Conservation (phyloP, 2,113 vertebrate genomes). For the Microtus ochrogaster region DNA sequence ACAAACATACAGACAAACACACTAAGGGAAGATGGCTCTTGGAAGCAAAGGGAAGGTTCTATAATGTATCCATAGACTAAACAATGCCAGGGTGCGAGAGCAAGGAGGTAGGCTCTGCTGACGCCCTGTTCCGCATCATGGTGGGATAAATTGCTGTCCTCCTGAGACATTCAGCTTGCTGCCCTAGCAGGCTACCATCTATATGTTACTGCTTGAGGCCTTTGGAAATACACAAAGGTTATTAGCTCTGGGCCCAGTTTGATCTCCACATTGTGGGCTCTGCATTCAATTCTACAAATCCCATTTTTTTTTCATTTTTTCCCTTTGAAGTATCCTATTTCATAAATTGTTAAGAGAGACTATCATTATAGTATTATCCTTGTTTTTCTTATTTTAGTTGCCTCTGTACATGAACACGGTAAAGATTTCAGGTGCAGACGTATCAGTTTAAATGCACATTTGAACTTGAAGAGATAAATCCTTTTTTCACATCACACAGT, state of each 20-base stretch:
- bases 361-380: background rate
- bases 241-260: background rate
- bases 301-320: background rate
- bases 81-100: background rate
- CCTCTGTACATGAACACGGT: background rate
- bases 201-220: background rate
- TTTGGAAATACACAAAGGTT: background rate
- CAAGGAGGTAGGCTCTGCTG: background rate
- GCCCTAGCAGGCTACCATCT: background rate
- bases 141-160: background rate
- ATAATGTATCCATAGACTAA: background rate
- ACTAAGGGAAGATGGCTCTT: background rate
- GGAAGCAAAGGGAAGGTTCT: background rate
- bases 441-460: background rate
- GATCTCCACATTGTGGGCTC: background rate
- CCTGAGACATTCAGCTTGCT: background rate
- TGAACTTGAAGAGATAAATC: background rate
- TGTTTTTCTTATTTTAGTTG: background rate
- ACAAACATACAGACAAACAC: background rate
- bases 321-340: background rate
- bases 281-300: background rate
- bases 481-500: background rate
- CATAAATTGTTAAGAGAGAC: background rate
- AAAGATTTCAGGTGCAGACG: background rate
- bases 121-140: too few species aligned